Evolutionary conservation across 2,888 invertebrate species (phyloP).

Genomic region (Zaprionus obscuricornis): DNA sequence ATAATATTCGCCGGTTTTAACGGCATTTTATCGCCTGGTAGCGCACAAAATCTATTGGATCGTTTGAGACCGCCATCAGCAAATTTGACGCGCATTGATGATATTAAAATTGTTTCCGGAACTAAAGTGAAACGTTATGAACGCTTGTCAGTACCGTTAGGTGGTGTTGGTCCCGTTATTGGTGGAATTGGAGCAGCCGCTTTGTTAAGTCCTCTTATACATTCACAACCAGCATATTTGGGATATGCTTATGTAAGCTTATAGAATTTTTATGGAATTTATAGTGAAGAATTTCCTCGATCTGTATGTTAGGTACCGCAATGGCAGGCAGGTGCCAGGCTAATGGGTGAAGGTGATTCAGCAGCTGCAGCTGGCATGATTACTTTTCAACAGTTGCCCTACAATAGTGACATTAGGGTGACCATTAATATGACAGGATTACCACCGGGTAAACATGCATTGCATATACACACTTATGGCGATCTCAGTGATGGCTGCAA

Average conservation of each 20-base stretch:
- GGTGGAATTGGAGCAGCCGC: conserved; percentile 51
- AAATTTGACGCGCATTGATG: conserved; percentile 66
- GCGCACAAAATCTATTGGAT: conserved; percentile 75
- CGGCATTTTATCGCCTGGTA: conserved; percentile 62
- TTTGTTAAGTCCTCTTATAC: conserved; percentile 57
- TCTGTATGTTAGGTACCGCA: conserved; percentile 72
- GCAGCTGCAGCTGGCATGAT: conserved; percentile 86
- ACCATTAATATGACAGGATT: conserved; percentile 88
- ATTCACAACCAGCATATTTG: conserved; percentile 57
- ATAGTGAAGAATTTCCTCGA: too few relatives aligned
- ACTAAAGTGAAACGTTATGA: conserved; percentile 82
- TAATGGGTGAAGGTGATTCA: conserved; percentile 81
- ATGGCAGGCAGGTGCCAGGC: conserved; percentile 81
- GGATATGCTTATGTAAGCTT: conserved; percentile 71
- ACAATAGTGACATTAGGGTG: conserved; percentile 87
- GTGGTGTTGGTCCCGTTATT: conserved; percentile 55
- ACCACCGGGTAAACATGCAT: conserved; percentile 88
- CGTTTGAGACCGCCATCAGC: conserved; percentile 64
- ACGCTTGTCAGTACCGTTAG: conserved; percentile 77
- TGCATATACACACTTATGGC: conserved; percentile 90
- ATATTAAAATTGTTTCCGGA: conserved; percentile 80
- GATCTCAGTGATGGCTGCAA: conserved; percentile 88
- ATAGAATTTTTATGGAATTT: too few relatives aligned
- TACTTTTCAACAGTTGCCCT: conserved; percentile 87
- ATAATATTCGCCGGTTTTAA: conserved; percentile 44